Evolutionary conservation across 2,113 vertebrate genomes (phyloP), one percentile per base, ranked within the genome.

Genomic region (Zingel zingel): DNA sequence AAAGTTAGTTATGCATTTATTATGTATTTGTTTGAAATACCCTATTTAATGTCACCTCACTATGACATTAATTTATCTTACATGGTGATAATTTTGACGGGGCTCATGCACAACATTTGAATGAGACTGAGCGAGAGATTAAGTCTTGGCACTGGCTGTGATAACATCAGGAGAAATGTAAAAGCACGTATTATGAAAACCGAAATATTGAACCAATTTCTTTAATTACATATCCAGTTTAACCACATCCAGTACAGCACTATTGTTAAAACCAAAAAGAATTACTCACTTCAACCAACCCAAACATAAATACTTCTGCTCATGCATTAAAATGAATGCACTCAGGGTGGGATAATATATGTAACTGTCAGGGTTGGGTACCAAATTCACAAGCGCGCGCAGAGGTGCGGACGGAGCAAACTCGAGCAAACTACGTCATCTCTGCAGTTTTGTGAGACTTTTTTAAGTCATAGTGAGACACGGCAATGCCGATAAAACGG

Each of bases 191-290:
- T 54, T 43, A 56, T 45, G 62, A 56, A 66, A 66, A n/a, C 47
- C 47, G 2, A 79, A 48, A 48, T 39, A 23, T 71, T 80, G 16
- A n/a, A 62, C 36, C 48, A 48, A 10, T 48, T 64, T 18, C 30
- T 48, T 43, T 39, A 45, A 39, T 53, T 57, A 4, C 36, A 13
- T 45, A 39, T 12, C 45, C 77, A 77, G 25, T 9, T 11, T 43
- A 47, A 48, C 39, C 63, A 56, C 72, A 71, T 85, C n/a, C 61
- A 67, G 36, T 48, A 12, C 63, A 68, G 15, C 18, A 48, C 78
- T 73, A 30, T 25, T 67, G 57, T 67, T 59, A 19, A 67, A 77
- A 62, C 7, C n/a, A 39, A 71, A 57, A 8, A 43, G 43, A 67
- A 50, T 68, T 43, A 78, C 68, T 78, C 47, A 61, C 15, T 73